Base-by-base conservation (phyloP, 2,888 invertebrate species). In the Dichetophora obliterata region DNA sequence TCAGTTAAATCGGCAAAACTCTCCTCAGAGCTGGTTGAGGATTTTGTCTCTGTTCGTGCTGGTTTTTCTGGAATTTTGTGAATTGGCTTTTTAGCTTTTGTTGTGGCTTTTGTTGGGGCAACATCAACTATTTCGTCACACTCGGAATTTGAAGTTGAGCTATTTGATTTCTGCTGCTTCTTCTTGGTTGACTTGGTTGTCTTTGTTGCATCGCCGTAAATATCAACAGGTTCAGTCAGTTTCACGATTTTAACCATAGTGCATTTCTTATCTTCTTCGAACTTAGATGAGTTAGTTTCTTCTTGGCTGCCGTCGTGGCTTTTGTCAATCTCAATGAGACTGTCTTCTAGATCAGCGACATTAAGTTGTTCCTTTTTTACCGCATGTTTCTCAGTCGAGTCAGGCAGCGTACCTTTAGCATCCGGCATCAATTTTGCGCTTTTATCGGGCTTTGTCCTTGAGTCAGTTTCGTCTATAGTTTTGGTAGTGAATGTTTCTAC, bases 1-100 rank as follows among this genome's bases (percentile, higher is more conserved):
- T 84, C 82, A 0, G 83, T 82, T 65, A 80, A 79, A 77, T 84
- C 83, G 31, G 72, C 61, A 19, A 48, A 70, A 68, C 69, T 73
- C 6, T 63, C 76, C 8, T 77, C 77, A 1, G 74, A 69, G 50
- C 65, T 76, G n/a, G 57, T 34, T 0, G 76, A 71, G 9, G 57
- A 31, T 70, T 68, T 76, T 22, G 71, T 69, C 54, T 68, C 63
- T 54, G 22, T 59, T 5, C 50, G 27, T n/a, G 50, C 69, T 69
- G 52, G 52, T 14, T 19, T 16, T n/a, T 31, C 34, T 6, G 57
- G 43, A 37, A 19, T n/a, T 6, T 22, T 24, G 1, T 19, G 9
- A 59, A 22, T 63, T 31, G 63, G 8, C 63, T 48, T 50, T 54
- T 70, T 59, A 22, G 37, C 71, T 57, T 50, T 72, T 22, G 16